Evolutionary conservation across 2,888 invertebrate genomes (phyloP), one percentile per base, ranked within the genome.

Genomic region (Cecidostiba fungosa): DNA sequence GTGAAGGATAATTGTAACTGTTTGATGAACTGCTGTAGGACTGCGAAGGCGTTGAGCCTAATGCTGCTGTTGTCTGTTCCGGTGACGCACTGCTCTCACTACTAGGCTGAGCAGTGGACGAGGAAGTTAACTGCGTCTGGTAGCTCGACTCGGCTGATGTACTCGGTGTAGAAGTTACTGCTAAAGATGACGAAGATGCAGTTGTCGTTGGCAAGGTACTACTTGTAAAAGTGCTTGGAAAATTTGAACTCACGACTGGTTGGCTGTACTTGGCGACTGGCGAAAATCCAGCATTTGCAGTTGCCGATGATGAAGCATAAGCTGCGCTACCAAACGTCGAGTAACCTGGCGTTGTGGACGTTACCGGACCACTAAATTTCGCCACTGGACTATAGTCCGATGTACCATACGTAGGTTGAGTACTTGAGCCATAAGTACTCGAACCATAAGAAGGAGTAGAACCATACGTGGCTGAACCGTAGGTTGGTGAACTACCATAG

Each of bases 171-270:
- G 66, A 69, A 14, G 77, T 84, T 84, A 86, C 80, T 80, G 80
- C 66, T 84, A 77, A 84, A 86, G 80, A 86, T 78, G 86, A 86
- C 26, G 84, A 78, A 82, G 81, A 86, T 86, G 84, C 82, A 86
- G 78, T 86, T 84, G 86, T 62, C 81, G 81, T 69, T 77, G 84
- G 80, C 74, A 81, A 69, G 66, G 79, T 82, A 79, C 36, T 82
- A 85, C 79, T 85, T 74, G 80, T 54, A 70, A 84, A 39, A 80
- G 76, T 43, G 69, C 69, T 80, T 84, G 79, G 54, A 70, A 84
- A 86, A 77, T 74, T 85, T 70, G 74, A 86, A 84, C 84, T 86
- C 73, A 85, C 84, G 74, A 85, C 73, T 79, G 84, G 82, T 43
- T 86, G 86, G 26, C 84, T 78, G 69, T 81, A 86, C 14, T 86